Evolutionary conservation across 2,113 vertebrate species (phyloP), one percentile per base, ranked within the genome.

Genomic region (Rhagologus leucostigma): DNA sequence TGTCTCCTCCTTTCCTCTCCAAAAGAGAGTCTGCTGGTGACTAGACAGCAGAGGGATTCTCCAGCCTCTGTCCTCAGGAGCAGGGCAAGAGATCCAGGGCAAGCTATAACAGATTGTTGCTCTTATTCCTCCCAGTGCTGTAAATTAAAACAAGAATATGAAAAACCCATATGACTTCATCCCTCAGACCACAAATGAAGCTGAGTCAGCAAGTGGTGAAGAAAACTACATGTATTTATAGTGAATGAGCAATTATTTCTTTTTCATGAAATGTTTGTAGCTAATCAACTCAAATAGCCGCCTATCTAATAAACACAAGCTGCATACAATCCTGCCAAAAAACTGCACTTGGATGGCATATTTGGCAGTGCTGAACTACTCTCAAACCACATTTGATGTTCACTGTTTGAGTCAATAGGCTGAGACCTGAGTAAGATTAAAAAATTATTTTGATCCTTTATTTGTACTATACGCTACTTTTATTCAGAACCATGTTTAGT

Each of bases 191-290:
- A 83, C 95, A 96, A 96, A 81, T 80, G 84, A 91, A 87, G 89
- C 94, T 97, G 93, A 96, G 67, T 96, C 96, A 97, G 91, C 94
- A 88, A 91, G 82, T 70, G 91, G 89, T 85, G 96, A 96, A 79
- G 95, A 93, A 96, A 97, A 95, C 62, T 49, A 64, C 78, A 83
- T 94, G 27, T 83, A 89, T 96, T 96, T 91, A 84, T 55, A 85
- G 62, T 29, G 84, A 93, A 87, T 13, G 67, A 94, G 78, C 77
- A 94, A 82, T 89, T 96, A 91, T 94, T 89, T 90, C 84, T 89
- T 95, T 85, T 96, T 93, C 70, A 84, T 87, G 67, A 94, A 80
- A 91, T 90, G 70, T 95, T 91, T 95, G 79, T 93, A 94, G 71
- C 75, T 91, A 89, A 95, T 96, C 94, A 96, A 68, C 84, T 91